Evolutionary conservation across 2,888 invertebrate genomes (phyloP).

Genomic region (Charanyca ferruginea): DNA sequence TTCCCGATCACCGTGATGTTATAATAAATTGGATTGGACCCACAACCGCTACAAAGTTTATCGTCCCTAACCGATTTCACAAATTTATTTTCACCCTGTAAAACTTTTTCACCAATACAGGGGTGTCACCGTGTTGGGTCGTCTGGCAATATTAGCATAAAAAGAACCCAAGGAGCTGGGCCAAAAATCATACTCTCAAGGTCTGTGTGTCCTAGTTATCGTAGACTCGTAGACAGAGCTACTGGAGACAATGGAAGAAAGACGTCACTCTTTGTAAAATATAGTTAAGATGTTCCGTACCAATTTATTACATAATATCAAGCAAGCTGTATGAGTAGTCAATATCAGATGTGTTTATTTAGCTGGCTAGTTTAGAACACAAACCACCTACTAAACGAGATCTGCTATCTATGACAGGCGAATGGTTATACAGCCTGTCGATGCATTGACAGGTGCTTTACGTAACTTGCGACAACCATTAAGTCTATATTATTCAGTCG

Average conservation of each 20-base stretch:
- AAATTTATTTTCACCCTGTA: slow-evolving; percentile 50
- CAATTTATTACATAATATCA: slow-evolving; percentile 7
- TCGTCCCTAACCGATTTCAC: slow-evolving; percentile 49
- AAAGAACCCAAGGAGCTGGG: slow-evolving; percentile 47
- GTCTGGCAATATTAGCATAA: slow-evolving; percentile 58
- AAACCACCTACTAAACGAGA: slow-evolving; percentile 9
- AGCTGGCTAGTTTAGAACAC: slow-evolving; percentile 10
- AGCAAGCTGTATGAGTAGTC: slow-evolving; percentile 5
- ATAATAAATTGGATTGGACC: slow-evolving; percentile 74
- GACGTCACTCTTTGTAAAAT: slow-evolving; percentile 23
- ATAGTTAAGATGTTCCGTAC: slow-evolving; percentile 10
- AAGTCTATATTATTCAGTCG: slow-evolving; percentile 6
- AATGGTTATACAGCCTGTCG: slow-evolving; percentile 15
- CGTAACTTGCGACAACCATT: slow-evolving; percentile 25
- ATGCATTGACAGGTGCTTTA: slow-evolving; percentile 28
- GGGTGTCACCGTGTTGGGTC: slow-evolving; percentile 36
- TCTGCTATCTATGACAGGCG: slow-evolving; percentile 3
- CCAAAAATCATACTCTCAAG: slow-evolving; percentile 61
- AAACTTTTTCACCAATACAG: slow-evolving; percentile 53
- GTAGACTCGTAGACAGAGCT: slow-evolving; percentile 34
- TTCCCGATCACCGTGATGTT: slow-evolving; percentile 69
- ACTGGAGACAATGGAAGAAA: slow-evolving; percentile 32
- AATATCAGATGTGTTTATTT: slow-evolving; percentile 24
- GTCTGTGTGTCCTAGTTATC: slow-evolving; percentile 53
- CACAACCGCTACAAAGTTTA: slow-evolving; percentile 61